Evolutionary conservation across 2,888 invertebrate genomes (phyloP), one percentile per base, ranked within the genome.

Genomic region (Erebia epiphron): DNA sequence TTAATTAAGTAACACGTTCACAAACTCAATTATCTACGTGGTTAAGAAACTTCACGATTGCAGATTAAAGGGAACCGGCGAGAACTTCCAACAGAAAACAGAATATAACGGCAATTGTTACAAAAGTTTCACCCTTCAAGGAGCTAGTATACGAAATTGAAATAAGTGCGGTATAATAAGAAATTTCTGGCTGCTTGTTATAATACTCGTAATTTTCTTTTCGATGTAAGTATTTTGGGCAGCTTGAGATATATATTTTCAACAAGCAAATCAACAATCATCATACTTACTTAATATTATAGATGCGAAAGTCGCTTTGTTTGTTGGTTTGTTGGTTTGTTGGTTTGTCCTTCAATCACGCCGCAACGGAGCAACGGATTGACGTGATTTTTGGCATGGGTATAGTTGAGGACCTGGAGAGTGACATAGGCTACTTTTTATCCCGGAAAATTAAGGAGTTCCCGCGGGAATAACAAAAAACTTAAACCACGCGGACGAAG

Each of bases 41-140:
- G 79, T 80, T 78, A 77, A 75, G 72, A 35, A 83, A 83, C 77
- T 74, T 85, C 82, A 84, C 82, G 81, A 78, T 75, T 69, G 76
- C 75, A 82, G 82, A 85, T 85, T 83, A 84, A 78, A 79, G 76
- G 78, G 64, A 49, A 67, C 67, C 70, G 43, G 58, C 64, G 80
- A 78, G 77, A 78, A 83, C 77, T 77, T 75, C 69, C 77, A 79
- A 81, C 77, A 75, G 76, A 76, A 77, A 78, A 74, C 70, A 69
- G 70, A 74, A 75, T 71, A 69, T 54, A 64, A 62, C 71, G 78
- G 74, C 54, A 73, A 71, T 79, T 79, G 82, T 78, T 78, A 77
- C 76, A 71, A 77, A 77, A 80, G 73, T 79, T 79, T 76, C 75
- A 75, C 76, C 76, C 75, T 75, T 73, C 71, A 72, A 62, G 63